Evolutionary conservation across 2,888 invertebrate species (phyloP), one percentile per base, ranked within the genome.

Genomic region (Yponomeuta sedellus): DNA sequence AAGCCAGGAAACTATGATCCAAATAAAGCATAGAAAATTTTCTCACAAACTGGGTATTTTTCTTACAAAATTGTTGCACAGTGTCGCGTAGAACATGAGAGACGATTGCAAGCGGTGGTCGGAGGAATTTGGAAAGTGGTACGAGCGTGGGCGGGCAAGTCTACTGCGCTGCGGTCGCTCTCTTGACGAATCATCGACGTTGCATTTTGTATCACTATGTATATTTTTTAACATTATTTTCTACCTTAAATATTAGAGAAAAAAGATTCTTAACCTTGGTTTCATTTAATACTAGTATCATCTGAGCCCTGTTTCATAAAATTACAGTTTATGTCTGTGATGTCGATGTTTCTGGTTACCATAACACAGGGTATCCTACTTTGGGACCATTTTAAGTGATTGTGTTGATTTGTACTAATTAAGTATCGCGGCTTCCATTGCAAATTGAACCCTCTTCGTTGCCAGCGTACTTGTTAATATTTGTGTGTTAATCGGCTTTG

Each of bases 81-180:
- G 52, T n/a, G 39, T 25, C 28, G 3, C 11, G 19, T 34, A 52
- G 44, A 52, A 59, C 58, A 63, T 57, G 44, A 64, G 57, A 64
- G 28, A 56, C 64, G 86, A 88, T 89, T 87, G 88, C 89, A 82
- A 80, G 82, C 81, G 82, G 84, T 86, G 79, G 10, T 52, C 44
- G 81, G 6, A 85, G 85, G 90, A 90, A 91, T 91, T 91, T 91
- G 90, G 90, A 91, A 91, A 91, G 90, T 88, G 82, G 86, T 83
- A 83, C 83, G 74, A 67, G 85, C 82, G 91, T 91, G 84, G 90
- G 91, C 90, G 90, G 90, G 85, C 90, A 74, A 83, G 90, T 87
- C 80, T 52, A 77, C 70, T 74, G 34, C 34, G 34, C 34, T 34
- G 34, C 75, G 80, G 76, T 76, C 81, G 82, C 81, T 77, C 79